Evolutionary conservation across 92 coral and sea anemone genomes (phyloP).

Genomic region (Pocillopora meandrina): DNA sequence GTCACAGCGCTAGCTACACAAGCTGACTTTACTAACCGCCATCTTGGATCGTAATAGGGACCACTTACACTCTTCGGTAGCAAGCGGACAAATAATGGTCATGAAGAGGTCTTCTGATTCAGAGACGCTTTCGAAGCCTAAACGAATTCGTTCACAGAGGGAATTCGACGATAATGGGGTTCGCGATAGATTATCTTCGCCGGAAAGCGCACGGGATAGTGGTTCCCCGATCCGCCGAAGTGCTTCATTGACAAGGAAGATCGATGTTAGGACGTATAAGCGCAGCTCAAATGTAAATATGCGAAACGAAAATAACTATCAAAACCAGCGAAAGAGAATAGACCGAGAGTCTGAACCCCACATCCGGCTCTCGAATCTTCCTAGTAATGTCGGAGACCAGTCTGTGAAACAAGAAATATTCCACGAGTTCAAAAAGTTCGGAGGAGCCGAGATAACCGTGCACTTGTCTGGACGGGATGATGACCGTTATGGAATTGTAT

Average conservation of each 20-base stretch:
- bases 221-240: constrained; percentile 97
- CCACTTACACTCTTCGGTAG: constrained; percentile 71
- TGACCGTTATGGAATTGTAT: constrained; percentile 97
- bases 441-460: constrained; percentile 81
- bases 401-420: constrained; percentile 86
- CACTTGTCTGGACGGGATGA: constrained; percentile 95
- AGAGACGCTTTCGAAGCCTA: constrained; percentile 92
- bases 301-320: constrained; percentile 94
- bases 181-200: constrained; percentile 94
- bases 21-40: constrained; percentile 74
- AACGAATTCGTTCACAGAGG: constrained; percentile 92
- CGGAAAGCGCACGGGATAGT: constrained; percentile 98
- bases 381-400: constrained; percentile 88
- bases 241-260: constrained; percentile 89
- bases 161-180: constrained; percentile 90
- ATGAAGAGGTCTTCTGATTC: constrained; percentile 99
- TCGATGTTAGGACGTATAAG: constrained; percentile 93
- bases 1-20: constrained; percentile 75
- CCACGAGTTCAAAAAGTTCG: constrained; percentile 99
- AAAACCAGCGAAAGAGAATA: constrained; percentile 79
- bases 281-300: constrained; percentile 85
- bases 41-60: constrained; percentile 82
- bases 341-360: constrained; percentile 93
- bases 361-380: constrained; percentile 88
- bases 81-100: constrained; percentile 98